These are phyloP conservation scores for Danio aesculapii DNA, from an alignment of 2,797 vertebrate species.

Conservation along the genomic window DNA sequence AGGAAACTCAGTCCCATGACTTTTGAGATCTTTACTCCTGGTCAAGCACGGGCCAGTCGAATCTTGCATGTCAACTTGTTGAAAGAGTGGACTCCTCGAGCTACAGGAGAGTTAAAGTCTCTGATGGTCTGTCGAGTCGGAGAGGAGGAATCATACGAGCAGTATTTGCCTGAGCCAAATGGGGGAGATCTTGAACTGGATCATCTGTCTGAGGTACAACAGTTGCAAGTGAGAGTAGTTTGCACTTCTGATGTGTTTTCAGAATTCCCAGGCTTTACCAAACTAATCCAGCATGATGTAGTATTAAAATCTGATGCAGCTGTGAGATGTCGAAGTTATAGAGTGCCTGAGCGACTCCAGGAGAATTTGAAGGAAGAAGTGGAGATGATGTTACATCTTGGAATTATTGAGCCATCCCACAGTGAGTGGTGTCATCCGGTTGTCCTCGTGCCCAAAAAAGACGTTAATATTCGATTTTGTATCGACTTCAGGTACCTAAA, in stretches of 20 bases:
- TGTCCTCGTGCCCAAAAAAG: too few relatives aligned
- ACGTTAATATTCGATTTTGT: too few relatives aligned
- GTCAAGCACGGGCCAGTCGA: too few relatives aligned
- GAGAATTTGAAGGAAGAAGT: too few relatives aligned
- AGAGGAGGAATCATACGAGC: background rate
- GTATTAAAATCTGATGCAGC: too few relatives aligned
- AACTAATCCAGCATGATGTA: too few relatives aligned
- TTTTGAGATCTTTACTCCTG: background rate
- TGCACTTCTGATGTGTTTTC: background rate
- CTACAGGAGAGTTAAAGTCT: background rate
- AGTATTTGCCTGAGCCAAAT: background rate
- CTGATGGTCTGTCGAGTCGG: background rate
- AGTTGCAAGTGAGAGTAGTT: background rate
- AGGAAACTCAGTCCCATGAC: background rate
- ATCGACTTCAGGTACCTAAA: too few relatives aligned
- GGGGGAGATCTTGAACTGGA: background rate
- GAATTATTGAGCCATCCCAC: too few relatives aligned
- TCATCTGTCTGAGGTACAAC: background rate
- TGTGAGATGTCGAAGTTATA: too few relatives aligned
- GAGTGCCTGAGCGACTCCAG: too few relatives aligned
- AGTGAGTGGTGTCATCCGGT: too few relatives aligned
- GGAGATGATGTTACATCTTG: too few relatives aligned
- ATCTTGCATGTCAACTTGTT: background rate
- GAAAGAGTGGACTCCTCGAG: background rate
- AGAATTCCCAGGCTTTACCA: background rate